Evolutionary conservation across 2,888 invertebrate genomes (phyloP).

Genomic region (Acleris emargana): DNA sequence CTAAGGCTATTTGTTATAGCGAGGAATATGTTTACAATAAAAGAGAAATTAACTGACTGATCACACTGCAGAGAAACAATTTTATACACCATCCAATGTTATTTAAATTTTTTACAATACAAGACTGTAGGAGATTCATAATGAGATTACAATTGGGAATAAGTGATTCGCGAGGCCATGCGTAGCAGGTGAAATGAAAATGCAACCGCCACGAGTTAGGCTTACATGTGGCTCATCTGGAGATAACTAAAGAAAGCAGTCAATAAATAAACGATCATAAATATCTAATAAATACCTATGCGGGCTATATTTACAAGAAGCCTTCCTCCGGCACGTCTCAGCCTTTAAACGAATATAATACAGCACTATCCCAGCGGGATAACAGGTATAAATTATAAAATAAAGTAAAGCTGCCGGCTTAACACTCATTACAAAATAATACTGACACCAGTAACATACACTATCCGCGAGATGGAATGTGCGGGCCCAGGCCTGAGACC

Average conservation of each 20-base stretch:
- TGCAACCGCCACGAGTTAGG: slow-evolving; percentile 77
- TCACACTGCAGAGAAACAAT: slow-evolving; percentile 47
- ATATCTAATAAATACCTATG: slow-evolving; percentile 85
- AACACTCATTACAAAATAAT: slow-evolving; percentile 81
- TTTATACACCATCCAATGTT: slow-evolving; percentile 79
- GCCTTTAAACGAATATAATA: slow-evolving; percentile 82
- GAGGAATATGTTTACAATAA: slow-evolving; percentile 19
- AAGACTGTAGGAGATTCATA: slow-evolving; percentile 74
- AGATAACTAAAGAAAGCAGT: slow-evolving; percentile 82
- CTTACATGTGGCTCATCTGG: slow-evolving; percentile 64
- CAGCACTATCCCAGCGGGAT: slow-evolving; percentile 80
- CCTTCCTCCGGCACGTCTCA: slow-evolving; percentile 75
- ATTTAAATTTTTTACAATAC: slow-evolving; percentile 71
- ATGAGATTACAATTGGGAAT: slow-evolving; percentile 78
- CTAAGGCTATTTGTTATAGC: slow-evolving; percentile 23
- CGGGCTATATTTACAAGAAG: slow-evolving; percentile 82
- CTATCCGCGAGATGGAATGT: slow-evolving; percentile 79
- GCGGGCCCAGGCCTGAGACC: slow-evolving; percentile 60
- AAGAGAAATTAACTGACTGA: slow-evolving; percentile 34
- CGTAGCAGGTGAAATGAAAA: slow-evolving; percentile 78
- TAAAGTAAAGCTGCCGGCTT: slow-evolving; percentile 81
- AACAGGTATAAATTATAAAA: slow-evolving; percentile 82
- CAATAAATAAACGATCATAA: slow-evolving; percentile 85
- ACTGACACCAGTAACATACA: slow-evolving; percentile 81
- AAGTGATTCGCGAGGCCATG: slow-evolving; percentile 72